phyloP scores from a whole-genome alignment of 1,140 invertebrate species.

The Zaprionus kolodkinae region DNA sequence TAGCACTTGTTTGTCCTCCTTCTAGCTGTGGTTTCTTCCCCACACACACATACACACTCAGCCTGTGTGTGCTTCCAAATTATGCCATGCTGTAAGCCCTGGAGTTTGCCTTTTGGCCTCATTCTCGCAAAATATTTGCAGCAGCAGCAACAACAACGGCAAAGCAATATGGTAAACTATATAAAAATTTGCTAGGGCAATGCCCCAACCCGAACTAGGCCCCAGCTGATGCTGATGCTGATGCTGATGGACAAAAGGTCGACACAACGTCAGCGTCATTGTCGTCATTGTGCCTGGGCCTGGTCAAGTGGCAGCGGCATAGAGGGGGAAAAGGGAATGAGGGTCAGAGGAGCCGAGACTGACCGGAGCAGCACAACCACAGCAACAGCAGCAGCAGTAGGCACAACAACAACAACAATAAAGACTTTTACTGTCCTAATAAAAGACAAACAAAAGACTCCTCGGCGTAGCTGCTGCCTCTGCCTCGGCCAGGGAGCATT shows the following conservation, averaged over 20 bases:
- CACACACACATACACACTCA: conserved; percentile 26
- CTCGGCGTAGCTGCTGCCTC: conserved; percentile 49
- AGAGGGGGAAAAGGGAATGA: too few species aligned
- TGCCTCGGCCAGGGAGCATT: conserved; percentile 48
- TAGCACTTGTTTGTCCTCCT: conserved; percentile 39
- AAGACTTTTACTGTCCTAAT: conserved; percentile 82
- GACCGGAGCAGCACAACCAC: conserved; percentile 30
- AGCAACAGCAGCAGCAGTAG: conserved; percentile 20
- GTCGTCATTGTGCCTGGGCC: conserved; percentile 72
- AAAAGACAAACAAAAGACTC: conserved; percentile 82
- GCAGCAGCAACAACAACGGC: conserved; percentile 43
- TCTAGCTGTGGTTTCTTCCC: conserved; percentile 19
- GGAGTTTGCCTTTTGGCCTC: conserved; percentile 76
- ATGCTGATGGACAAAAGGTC: conserved; percentile 73
- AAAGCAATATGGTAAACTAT: conserved; percentile 79
- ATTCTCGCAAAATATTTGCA: conserved; percentile 70
- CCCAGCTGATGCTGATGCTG: conserved; percentile 31
- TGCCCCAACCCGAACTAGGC: conserved; percentile 25
- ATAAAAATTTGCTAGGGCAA: conserved; percentile 71
- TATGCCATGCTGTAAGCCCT: conserved; percentile 56
- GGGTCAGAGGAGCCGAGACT: neutral
- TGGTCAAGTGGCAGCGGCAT: conserved; percentile 65
- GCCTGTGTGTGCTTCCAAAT: conserved; percentile 63
- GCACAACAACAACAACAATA: conserved; percentile 65
- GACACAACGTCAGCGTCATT: conserved; percentile 73